Conservation (phyloP, 2,888 invertebrate species). For the Melinaea menophilus region DNA sequence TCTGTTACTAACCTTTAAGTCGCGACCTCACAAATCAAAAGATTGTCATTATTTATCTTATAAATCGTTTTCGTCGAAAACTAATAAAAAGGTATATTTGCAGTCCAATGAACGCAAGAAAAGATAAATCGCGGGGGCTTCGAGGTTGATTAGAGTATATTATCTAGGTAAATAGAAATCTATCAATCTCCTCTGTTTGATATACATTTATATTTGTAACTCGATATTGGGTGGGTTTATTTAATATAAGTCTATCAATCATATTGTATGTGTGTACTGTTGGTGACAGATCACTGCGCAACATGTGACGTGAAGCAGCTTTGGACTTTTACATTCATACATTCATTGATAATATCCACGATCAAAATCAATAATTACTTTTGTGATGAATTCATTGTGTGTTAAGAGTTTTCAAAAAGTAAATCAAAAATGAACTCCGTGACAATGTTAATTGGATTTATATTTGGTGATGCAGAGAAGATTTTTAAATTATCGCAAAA, state of each 20-base stretch:
- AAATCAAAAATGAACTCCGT: conserved; percentile 4
- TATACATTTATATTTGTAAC: conserved; percentile 69
- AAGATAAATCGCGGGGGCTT: conserved; percentile 17
- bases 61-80: conserved; percentile 15
- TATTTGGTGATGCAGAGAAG: too few relatives aligned
- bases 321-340: conserved; percentile 30
- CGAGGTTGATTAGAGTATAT: conserved; percentile 20
- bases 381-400: background rate
- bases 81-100: conserved; percentile 27
- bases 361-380: background rate
- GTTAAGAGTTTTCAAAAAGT: background rate
- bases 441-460: too few relatives aligned
- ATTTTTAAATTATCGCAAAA: too few relatives aligned
- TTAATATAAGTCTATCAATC: conserved; percentile 74
- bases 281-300: conserved; percentile 66
- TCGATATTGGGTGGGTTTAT: conserved; percentile 70
- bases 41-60: conserved; percentile 52
- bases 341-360: conserved; percentile 23
- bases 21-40: conserved; percentile 66
- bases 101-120: too few relatives aligned
- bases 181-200: conserved; percentile 66
- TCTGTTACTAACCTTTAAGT: conserved; percentile 60
- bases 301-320: conserved; percentile 52
- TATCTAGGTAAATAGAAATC: conserved; percentile 44
- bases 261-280: conserved; percentile 48